Percentiles rank a stretch among this genome's conserved stretches.
phyloP scores from a whole-genome alignment of 2,888 invertebrate genomes.

The Strigamia crassipes region DNA sequence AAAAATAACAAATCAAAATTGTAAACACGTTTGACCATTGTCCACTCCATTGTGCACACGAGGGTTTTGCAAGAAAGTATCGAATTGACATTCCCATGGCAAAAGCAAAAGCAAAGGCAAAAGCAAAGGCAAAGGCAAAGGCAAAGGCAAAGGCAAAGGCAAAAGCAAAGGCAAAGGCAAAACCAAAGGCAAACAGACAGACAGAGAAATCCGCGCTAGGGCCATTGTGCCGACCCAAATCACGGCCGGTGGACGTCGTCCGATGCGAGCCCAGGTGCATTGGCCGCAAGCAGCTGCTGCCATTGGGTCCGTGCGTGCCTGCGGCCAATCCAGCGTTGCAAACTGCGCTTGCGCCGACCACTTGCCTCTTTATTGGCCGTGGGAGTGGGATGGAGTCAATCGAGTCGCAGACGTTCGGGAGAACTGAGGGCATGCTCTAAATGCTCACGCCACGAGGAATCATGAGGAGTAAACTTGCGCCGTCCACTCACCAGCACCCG shows the following conservation, averaged over 20 bases:
- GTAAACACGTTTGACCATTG: too few species aligned
- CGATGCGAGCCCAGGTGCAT: not conserved
- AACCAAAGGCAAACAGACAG: not conserved
- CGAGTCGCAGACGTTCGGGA: not conserved
- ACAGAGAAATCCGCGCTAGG: too few species aligned
- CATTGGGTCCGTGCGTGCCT: conserved; percentile 10
- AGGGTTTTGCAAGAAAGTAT: too few species aligned
- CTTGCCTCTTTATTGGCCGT: conserved; percentile 10
- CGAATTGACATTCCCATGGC: too few species aligned
- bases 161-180: too few species aligned
- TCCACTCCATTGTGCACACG: too few species aligned
- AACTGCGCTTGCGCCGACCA: conserved; percentile 10
- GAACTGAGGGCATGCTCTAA: not conserved
- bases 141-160: too few species aligned
- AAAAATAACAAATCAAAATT: too few species aligned
- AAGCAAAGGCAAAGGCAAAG: too few species aligned
- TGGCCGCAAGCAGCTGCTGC: conserved; percentile 1
- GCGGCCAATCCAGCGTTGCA: not conserved
- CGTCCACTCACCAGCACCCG: not conserved
- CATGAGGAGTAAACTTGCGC: not conserved
- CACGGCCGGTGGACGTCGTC: not conserved
- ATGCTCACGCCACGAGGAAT: not conserved
- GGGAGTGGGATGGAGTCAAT: conserved; percentile 10
- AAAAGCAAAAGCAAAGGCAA: too few species aligned
- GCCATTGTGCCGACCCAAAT: conserved; percentile 10